These are phyloP conservation scores for Brachylomia viminalis DNA, from an alignment of 2,888 invertebrate genomes.

Conservation along the genomic window DNA sequence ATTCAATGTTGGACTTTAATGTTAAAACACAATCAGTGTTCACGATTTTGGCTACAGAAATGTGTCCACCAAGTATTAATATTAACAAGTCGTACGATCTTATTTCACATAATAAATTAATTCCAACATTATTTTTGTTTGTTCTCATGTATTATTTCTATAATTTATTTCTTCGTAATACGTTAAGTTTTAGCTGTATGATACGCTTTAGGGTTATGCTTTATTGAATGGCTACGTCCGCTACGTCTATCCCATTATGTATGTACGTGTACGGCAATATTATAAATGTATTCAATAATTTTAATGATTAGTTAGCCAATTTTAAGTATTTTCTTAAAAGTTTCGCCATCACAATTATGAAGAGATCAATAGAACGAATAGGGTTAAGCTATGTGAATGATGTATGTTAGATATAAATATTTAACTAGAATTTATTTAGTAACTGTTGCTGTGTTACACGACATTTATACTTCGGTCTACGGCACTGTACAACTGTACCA, in stretches of 20 bases:
- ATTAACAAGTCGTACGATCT: conserved; percentile 68
- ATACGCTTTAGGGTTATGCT: conserved; percentile 85
- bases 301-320: conserved; percentile 88
- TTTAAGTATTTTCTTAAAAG: conserved; percentile 80
- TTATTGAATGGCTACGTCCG: conserved; percentile 81
- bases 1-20: conserved; percentile 62
- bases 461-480: conserved; percentile 75
- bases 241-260: conserved; percentile 76
- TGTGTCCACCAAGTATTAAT: conserved; percentile 71
- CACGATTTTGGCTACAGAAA: conserved; percentile 64
- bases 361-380: conserved; percentile 82
- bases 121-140: conserved; percentile 75
- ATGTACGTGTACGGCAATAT: conserved; percentile 78
- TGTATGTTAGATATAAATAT: conserved; percentile 83
- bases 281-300: conserved; percentile 80
- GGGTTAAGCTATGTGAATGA: conserved; percentile 80
- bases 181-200: conserved; percentile 83
- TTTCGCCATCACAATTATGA: conserved; percentile 87
- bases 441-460: conserved; percentile 84
- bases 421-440: conserved; percentile 84
- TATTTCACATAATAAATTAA: conserved; percentile 70
- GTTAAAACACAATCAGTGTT: conserved; percentile 64
- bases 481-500: conserved; percentile 76
- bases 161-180: conserved; percentile 85
- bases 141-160: conserved; percentile 76